Percentiles rank a stretch among this genome's conserved stretches.
phyloP scores from a whole-genome alignment of 1,140 invertebrate genomes.

The Asobara japonica region DNA sequence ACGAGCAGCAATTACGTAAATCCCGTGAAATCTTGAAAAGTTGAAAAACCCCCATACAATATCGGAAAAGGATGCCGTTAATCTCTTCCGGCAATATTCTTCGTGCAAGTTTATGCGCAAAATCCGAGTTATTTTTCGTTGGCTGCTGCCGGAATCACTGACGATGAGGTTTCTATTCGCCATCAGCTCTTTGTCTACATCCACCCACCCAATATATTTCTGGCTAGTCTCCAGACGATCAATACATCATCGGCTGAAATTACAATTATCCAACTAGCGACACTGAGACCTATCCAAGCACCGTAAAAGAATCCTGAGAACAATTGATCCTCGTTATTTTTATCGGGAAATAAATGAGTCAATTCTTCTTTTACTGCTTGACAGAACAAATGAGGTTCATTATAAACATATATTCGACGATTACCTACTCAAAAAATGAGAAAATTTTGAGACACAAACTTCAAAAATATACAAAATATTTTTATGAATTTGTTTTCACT shows the following conservation, averaged over 20 bases:
- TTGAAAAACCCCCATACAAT: too few species aligned
- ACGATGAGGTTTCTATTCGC: background rate
- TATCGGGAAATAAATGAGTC: background rate
- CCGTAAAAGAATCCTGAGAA: background rate
- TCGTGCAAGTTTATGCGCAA: background rate
- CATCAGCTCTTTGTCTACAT: background rate
- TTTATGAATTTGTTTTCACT: too few species aligned
- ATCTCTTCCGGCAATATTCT: background rate
- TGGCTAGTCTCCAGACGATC: slow-evolving; percentile 40
- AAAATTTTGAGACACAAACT: too few species aligned
- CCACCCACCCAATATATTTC: background rate
- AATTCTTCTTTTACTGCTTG: too few species aligned
- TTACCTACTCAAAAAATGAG: too few species aligned
- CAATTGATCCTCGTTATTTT: background rate
- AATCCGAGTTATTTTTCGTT: background rate
- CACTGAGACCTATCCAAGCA: slow-evolving; percentile 36
- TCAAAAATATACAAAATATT: too few species aligned
- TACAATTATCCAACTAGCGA: slow-evolving; percentile 49
- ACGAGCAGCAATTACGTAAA: too few species aligned
- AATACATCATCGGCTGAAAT: slow-evolving; percentile 53
- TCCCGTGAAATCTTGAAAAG: too few species aligned
- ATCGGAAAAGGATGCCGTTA: background rate
- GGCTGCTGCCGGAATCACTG: background rate
- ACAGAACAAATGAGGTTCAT: too few species aligned
- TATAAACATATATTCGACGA: too few species aligned